Conservation (phyloP, 2,888 invertebrate species). For the Odontomyia ornata region DNA sequence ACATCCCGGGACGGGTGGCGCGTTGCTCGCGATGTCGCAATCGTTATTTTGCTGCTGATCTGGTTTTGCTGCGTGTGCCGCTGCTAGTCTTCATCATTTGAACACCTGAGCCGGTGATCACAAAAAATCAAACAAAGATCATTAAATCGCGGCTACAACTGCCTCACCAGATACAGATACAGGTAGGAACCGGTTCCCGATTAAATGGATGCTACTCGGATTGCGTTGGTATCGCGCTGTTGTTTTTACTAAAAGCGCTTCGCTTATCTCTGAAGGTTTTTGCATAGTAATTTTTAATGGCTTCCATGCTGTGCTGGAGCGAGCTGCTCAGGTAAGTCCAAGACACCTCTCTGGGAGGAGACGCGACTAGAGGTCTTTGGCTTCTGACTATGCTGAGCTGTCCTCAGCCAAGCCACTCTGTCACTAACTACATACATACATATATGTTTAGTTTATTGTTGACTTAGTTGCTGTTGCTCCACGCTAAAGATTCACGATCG, state of each 20-base stretch:
- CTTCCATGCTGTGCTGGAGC: not conserved
- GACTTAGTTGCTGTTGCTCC: not conserved
- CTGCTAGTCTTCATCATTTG: conserved; percentile 11
- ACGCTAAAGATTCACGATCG: not conserved
- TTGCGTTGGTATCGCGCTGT: conserved; percentile 1
- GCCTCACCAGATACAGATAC: not conserved
- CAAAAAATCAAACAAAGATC: conserved; percentile 15
- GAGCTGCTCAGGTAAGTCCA: conserved; percentile 4
- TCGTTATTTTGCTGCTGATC: conserved; percentile 21
- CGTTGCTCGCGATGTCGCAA: not conserved
- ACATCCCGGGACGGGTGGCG: not conserved
- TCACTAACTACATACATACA: too few species aligned
- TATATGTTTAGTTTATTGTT: not conserved
- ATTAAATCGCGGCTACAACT: conserved; percentile 1
- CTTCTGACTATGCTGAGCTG: conserved; percentile 12
- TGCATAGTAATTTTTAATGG: conserved; percentile 24
- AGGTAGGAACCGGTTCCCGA: conserved; percentile 5
- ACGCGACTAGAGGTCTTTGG: not conserved
- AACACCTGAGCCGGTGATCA: conserved; percentile 7
- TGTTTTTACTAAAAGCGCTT: conserved; percentile 10
- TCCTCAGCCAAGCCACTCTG: not conserved
- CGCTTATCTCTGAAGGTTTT: conserved; percentile 6
- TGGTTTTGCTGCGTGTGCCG: conserved; percentile 18
- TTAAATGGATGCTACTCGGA: not conserved
- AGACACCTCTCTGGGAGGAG: conserved; percentile 12